Conservation (phyloP, 2,113 vertebrate species). For the Heterocephalus glaber region DNA sequence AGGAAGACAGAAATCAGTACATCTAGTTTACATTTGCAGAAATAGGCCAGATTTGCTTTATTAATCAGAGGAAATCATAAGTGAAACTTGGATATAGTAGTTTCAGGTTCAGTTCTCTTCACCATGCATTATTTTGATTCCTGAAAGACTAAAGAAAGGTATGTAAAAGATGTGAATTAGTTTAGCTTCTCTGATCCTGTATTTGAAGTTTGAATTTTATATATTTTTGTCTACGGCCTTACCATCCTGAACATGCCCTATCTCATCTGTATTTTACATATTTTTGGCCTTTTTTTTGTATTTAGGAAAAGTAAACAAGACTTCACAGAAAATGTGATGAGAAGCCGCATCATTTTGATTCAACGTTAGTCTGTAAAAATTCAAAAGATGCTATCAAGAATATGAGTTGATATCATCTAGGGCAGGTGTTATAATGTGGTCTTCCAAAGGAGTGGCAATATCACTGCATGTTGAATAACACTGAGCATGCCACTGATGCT, state of each 20-base stretch:
- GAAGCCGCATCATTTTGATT: background rate
- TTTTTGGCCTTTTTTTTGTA: constrained; percentile 31
- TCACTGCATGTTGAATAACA: background rate
- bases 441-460: constrained; percentile 7
- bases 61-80: background rate
- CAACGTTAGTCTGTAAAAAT: constrained; percentile 38
- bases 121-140: background rate
- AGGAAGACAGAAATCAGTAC: background rate
- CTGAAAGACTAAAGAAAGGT: background rate
- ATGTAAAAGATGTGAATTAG: background rate
- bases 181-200: background rate
- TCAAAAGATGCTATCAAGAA: constrained; percentile 46
- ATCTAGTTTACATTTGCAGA: background rate
- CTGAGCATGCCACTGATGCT: background rate
- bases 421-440: background rate
- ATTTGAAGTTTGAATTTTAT: constrained; percentile 31
- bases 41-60: background rate
- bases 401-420: background rate
- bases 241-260: background rate
- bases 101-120: background rate
- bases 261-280: background rate
- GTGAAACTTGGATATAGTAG: background rate
- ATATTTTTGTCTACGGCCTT: background rate
- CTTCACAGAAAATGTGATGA: constrained; percentile 58
- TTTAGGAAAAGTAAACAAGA: constrained; percentile 54